A percentile compares a stretch with the other conserved stretches of the same genome.
These are phyloP conservation scores for Antedon mediterranea DNA, from an alignment of 53 echinoderm and acorn worm genomes.

Conservation along the genomic window DNA sequence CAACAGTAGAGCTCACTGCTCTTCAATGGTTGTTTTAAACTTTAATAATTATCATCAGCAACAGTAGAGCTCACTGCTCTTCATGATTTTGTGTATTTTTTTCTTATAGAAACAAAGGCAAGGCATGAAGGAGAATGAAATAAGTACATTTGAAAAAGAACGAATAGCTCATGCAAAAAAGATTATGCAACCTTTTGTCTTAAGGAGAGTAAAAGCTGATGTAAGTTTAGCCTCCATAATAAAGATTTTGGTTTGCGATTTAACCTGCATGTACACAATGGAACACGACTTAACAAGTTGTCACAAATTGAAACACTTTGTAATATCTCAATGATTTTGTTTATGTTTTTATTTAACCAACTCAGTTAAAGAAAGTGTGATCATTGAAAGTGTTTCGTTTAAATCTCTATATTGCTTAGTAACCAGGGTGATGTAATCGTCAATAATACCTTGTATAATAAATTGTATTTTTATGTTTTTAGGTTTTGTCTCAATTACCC, in stretches of 20 bases:
- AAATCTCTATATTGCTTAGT: too few relatives aligned
- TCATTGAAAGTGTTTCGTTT: too few relatives aligned
- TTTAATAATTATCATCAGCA: too few relatives aligned
- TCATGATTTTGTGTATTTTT: too few relatives aligned
- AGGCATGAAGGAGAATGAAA: conserved; percentile 37
- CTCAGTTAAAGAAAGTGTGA: too few relatives aligned
- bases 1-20: too few relatives aligned
- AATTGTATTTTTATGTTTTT: neutral
- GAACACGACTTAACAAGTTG: too few relatives aligned
- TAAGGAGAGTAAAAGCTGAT: conserved; percentile 74
- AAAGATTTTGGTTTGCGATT: neutral
- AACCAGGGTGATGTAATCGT: too few relatives aligned
- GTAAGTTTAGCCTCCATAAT: conserved; percentile 20
- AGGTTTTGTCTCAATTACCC: conserved; percentile 86
- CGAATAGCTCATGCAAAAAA: conserved; percentile 75
- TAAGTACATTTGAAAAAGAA: conserved; percentile 60
- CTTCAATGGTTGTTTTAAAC: too few relatives aligned
- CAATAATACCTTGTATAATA: too few relatives aligned
- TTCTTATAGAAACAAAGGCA: conserved; percentile 43
- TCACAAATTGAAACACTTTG: neutral
- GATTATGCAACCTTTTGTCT: conserved; percentile 93
- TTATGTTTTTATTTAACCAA: neutral
- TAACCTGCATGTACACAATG: too few relatives aligned
- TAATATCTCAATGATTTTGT: neutral
- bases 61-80: too few relatives aligned